Evolutionary conservation across 92 coral and sea anemone genomes (phyloP).

Genomic region (Phymanthus crucifer): DNA sequence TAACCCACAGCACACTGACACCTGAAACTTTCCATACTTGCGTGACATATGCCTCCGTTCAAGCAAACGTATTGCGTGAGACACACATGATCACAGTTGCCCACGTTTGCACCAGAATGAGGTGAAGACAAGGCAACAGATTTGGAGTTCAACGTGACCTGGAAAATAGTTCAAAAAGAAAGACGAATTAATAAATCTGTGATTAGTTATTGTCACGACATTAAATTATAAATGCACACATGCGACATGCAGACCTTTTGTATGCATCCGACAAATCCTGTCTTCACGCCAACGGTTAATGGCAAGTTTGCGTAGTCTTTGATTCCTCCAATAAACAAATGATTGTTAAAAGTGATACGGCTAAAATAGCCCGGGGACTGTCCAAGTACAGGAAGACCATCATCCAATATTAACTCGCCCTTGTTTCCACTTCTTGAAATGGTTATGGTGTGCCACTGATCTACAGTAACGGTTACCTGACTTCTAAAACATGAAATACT

Average conservation of each 20-base stretch:
- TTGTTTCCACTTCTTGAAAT: slow-evolving; percentile 40
- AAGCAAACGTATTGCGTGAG: slow-evolving; percentile 41
- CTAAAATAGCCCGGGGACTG: slow-evolving; percentile 45
- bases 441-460: slow-evolving; percentile 50
- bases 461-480: slow-evolving; percentile 17
- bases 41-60: slow-evolving; percentile 42
- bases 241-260: slow-evolving; percentile 28
- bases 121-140: slow-evolving; percentile 28
- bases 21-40: slow-evolving; percentile 32
- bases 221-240: too few species aligned
- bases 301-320: slow-evolving; percentile 30
- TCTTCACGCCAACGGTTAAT: slow-evolving; percentile 10
- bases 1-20: slow-evolving; percentile 43
- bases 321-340: slow-evolving; percentile 40
- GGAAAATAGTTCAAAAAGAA: neutral
- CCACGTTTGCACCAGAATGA: slow-evolving; percentile 32
- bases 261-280: slow-evolving; percentile 39
- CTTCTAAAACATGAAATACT: slow-evolving; percentile 20
- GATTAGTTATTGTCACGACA: neutral
- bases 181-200: too few species aligned
- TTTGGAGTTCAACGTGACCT: slow-evolving; percentile 39
- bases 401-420: slow-evolving; percentile 39
- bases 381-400: slow-evolving; percentile 47
- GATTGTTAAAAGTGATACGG: slow-evolving; percentile 16
- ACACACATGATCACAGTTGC: slow-evolving; percentile 42